These are phyloP conservation scores for Melanostoma scalare DNA, from an alignment of 2,888 invertebrate species.

Conservation along the genomic window DNA sequence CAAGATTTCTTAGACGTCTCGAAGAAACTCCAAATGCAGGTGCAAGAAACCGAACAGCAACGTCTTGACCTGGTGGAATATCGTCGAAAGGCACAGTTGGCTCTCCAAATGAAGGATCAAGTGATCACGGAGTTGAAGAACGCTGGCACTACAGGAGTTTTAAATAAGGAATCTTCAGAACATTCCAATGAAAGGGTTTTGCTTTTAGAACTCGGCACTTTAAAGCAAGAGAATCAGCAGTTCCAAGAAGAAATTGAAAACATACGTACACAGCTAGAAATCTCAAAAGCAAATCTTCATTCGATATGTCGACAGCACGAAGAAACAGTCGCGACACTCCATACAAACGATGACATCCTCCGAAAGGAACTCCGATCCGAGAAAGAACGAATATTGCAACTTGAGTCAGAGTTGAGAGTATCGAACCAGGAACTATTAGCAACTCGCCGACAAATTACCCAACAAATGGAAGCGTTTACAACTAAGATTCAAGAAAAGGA, in stretches of 20 bases:
- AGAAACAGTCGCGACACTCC: constrained; percentile 73
- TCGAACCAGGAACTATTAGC: constrained; percentile 80
- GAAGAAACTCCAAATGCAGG: constrained; percentile 83
- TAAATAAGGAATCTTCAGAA: constrained; percentile 8
- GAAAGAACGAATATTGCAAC: constrained; percentile 82
- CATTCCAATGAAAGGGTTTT: constrained; percentile 76
- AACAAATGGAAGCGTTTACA: constrained; percentile 77
- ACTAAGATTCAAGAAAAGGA: constrained; percentile 81
- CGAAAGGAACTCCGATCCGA: constrained; percentile 78
- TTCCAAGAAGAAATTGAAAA: constrained; percentile 76
- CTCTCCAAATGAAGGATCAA: constrained; percentile 89
- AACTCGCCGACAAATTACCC: constrained; percentile 81
- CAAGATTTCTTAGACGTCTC: constrained; percentile 82
- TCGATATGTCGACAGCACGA: constrained; percentile 75
- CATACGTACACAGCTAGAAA: constrained; percentile 76
- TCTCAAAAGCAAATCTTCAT: constrained; percentile 71
- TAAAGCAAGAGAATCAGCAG: constrained; percentile 81
- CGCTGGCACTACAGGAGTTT: constrained; percentile 56
- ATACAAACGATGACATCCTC: constrained; percentile 75
- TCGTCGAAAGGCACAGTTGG: constrained; percentile 89
- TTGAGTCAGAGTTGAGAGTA: constrained; percentile 80
- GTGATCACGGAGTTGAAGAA: constrained; percentile 85
- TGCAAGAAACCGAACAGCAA: constrained; percentile 82
- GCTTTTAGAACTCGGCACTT: constrained; percentile 85
- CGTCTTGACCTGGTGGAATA: constrained; percentile 88